Evolutionary conservation across 2,888 invertebrate genomes (phyloP), one percentile per base, ranked within the genome.

Genomic region (Cataglyphis livida): DNA sequence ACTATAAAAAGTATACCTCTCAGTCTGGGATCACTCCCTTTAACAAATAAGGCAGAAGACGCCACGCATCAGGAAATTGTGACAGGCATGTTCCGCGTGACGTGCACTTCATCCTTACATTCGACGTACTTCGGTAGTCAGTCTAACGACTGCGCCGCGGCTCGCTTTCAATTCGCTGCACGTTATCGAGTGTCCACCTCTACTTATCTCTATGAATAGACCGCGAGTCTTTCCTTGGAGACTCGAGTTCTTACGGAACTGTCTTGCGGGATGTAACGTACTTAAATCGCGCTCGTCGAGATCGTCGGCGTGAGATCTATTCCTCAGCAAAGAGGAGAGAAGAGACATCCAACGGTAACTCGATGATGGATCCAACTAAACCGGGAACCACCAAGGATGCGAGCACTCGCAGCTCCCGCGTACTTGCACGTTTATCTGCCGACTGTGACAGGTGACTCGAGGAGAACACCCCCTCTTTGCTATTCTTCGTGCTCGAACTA

Each of bases 31-130:
- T 89, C 89, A 74, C 38, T 51, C 82, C 48, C 64, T 76, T 7
- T 82, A 86, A 84, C 89, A 88, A 89, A 89, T 89, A 89, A 89
- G 89, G 88, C 84, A 88, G 83, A 65, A 89, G 74, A 88, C 85
- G 70, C 84, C 66, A 81, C 75, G 68, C 68, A 88, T 87, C 87
- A 84, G 85, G 84, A 88, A 89, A 88, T 88, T 87, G 81, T 86
- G 85, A 84, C 87, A 61, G 76, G 82, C 87, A 86, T 84, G 89
- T 85, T 87, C 84, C 38, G 21, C 75, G 51, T 51, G 82, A 82
- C 87, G 68, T 88, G 88, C 75, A 75, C 84, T 84, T 88, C 88
- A 87, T 88, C 87, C 84, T 88, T 87, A 83, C 85, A 79, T 79
- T 57, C 84, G 84, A 88, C 61, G 78, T 84, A 87, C 76, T 75